Percentiles rank a stretch among this genome's conserved stretches.
phyloP scores from a whole-genome alignment of 2,113 vertebrate species.

The Deroptyus accipitrinus region DNA sequence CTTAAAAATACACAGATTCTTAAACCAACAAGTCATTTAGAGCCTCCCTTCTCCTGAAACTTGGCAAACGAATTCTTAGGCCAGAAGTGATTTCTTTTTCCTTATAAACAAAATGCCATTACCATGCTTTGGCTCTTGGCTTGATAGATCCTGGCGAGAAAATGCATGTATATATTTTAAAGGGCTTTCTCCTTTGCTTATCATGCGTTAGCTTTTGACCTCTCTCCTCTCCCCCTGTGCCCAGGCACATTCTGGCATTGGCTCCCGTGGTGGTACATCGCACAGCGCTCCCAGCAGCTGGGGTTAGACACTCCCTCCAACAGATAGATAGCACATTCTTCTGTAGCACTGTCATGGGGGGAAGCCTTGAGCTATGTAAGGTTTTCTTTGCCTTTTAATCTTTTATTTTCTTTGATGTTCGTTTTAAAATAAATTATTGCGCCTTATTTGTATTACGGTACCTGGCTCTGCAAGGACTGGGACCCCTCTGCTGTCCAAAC shows the following conservation, averaged over 20 bases:
- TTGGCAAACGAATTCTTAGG: conserved; percentile 24
- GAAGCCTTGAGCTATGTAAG: background rate
- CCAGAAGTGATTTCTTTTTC: conserved; percentile 34
- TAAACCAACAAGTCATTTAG: conserved; percentile 22
- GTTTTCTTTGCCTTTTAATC: conserved; percentile 17
- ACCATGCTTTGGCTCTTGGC: conserved; percentile 19
- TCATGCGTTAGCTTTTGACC: conserved; percentile 62
- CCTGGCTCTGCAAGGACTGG: conserved; percentile 32
- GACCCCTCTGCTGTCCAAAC: conserved; percentile 52
- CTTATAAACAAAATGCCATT: conserved; percentile 48
- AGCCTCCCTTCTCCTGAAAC: background rate
- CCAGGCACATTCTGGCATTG: background rate
- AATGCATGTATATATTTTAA: conserved; percentile 29
- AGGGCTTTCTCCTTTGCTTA: conserved; percentile 43
- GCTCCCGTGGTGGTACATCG: background rate
- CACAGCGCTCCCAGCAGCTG: background rate
- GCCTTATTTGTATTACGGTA: conserved; percentile 37
- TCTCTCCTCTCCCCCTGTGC: background rate
- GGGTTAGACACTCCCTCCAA: background rate
- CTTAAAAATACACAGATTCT: conserved; percentile 26
- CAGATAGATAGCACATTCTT: conserved; percentile 51
- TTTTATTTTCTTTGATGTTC: conserved; percentile 53
- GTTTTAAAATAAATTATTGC: conserved; percentile 45
- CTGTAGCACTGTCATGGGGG: background rate
- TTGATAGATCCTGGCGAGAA: conserved; percentile 50